Base-by-base conservation (phyloP, 2,113 vertebrate species). In the Tachysurus fulvidraco region DNA sequence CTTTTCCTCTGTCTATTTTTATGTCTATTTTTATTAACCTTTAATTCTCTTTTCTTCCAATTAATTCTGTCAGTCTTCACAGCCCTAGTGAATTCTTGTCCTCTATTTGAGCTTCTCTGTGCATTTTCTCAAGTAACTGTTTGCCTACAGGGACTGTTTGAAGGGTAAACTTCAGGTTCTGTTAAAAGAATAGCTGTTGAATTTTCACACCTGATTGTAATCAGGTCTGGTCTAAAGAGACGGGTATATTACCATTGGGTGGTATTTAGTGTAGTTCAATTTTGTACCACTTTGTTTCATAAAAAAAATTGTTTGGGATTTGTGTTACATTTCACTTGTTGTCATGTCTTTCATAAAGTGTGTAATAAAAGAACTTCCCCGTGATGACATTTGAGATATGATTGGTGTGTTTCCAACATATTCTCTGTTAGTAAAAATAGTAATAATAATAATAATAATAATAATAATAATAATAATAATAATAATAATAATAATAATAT, bases 41-140 rank as follows among this genome's bases (percentile, higher is more conserved):
- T 81, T 52, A 6, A 11, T 19, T 69, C 8, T n/a, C 8, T n/a
- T 23, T 25, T 6, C 7, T 30, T 74, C 82, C 11, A 69, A 55
- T 91, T 90, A 50, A 41, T 60, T 28, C 30, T 80, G 54, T 83
- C 4, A 73, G 83, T 30, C 7, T 85, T 62, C 86, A 50, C 67
- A 79, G 65, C 60, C 36, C n/a, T 19, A 83, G 82, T 81, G 60
- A 36, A 80, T 73, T 67, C 19, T 74, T 87, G 88, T 85, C 80
- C 89, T 55, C 76, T 88, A 71, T 89, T 81, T 84, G 16, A 59
- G 11, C 28, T 82, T 23, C 59, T 86, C 64, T 74, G 30, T 62
- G 89, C 89, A 73, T 92, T 90, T 89, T 90, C 81, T 88, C 52
- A 28, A 14, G 30, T 21, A 82, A 28, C 28, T 85, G 80, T 36